These are phyloP conservation scores for Apostichopus leukothele DNA, from an alignment of 53 echinoderm and acorn worm species.

Conservation along the genomic window DNA sequence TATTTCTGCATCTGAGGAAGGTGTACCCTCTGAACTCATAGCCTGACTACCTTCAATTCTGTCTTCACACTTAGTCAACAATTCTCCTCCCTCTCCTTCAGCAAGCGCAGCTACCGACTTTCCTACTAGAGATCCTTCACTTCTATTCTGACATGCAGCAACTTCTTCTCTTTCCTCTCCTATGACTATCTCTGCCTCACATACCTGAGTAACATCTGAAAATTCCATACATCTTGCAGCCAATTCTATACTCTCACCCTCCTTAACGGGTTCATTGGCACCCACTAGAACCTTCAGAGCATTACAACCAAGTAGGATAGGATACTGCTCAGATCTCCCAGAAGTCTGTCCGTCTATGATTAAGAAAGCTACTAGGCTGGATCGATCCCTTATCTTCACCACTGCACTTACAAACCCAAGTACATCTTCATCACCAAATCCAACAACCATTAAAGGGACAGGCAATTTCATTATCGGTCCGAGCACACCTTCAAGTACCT, in stretches of 20 bases:
- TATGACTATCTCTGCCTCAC: too few species aligned
- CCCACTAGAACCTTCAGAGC: neutral
- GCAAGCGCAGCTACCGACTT: too few species aligned
- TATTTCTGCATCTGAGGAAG: too few species aligned
- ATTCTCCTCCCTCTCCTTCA: too few species aligned
- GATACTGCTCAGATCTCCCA: neutral
- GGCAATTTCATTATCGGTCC: neutral
- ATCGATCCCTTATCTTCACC: neutral
- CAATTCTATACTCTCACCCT: neutral
- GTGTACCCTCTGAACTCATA: too few species aligned
- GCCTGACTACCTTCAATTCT: too few species aligned
- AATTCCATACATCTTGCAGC: neutral
- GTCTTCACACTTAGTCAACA: too few species aligned
- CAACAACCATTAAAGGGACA: neutral
- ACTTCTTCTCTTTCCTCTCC: too few species aligned
- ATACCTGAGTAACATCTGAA: neutral
- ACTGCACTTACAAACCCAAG: neutral
- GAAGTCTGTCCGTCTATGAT: neutral
- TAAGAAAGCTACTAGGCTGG: neutral
- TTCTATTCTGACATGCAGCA: too few species aligned
- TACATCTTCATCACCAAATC: neutral
- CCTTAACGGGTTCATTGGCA: neutral
- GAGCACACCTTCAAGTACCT: neutral
- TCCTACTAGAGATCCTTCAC: too few species aligned
- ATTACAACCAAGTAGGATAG: conserved; percentile 50